A percentile compares a stretch with the other conserved stretches of the same genome.
These are phyloP conservation scores for Brenthis daphne DNA, from an alignment of 2,888 invertebrate genomes.

Conservation along the genomic window DNA sequence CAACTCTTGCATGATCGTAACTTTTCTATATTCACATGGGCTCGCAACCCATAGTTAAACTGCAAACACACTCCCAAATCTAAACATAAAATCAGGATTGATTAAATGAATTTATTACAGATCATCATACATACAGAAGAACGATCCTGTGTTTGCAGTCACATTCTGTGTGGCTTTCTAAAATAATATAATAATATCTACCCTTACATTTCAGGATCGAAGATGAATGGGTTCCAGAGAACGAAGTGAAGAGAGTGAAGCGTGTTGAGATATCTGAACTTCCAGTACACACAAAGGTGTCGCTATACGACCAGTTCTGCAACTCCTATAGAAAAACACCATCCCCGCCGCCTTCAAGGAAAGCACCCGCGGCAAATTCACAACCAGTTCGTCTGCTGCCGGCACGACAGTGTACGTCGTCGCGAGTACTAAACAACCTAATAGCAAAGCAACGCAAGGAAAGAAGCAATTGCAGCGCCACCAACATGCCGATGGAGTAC, in stretches of 20 bases:
- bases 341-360: slow-evolving; percentile 44
- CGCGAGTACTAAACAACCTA: slow-evolving; percentile 60
- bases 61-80: slow-evolving; percentile 66
- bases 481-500: slow-evolving; percentile 49
- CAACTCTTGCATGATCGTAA: slow-evolving; percentile 20
- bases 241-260: slow-evolving; percentile 84
- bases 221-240: slow-evolving; percentile 93
- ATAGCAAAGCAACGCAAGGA: slow-evolving; percentile 54
- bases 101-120: slow-evolving; percentile 1
- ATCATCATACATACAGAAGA: slow-evolving; percentile 6
- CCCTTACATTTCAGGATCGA: slow-evolving; percentile 84
- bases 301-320: slow-evolving; percentile 78
- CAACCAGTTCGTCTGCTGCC: slow-evolving; percentile 47
- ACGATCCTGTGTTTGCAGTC: slow-evolving; percentile 66
- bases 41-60: slow-evolving; percentile 65
- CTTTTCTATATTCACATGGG: slow-evolving; percentile 38
- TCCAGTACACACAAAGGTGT: slow-evolving; percentile 74
- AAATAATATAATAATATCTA: slow-evolving; percentile 28
- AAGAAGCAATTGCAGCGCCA: slow-evolving; percentile 50
- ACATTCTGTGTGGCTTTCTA: slow-evolving; percentile 61
- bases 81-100: not conserved
- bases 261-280: slow-evolving; percentile 81
- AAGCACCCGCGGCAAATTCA: slow-evolving; percentile 35
- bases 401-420: slow-evolving; percentile 62
- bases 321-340: slow-evolving; percentile 58